Evolutionary conservation across 30 jellyfish, hydroid and myxozoan species (phyloP), one percentile per base, ranked within the genome.

Genomic region (Aurelia sp.): DNA sequence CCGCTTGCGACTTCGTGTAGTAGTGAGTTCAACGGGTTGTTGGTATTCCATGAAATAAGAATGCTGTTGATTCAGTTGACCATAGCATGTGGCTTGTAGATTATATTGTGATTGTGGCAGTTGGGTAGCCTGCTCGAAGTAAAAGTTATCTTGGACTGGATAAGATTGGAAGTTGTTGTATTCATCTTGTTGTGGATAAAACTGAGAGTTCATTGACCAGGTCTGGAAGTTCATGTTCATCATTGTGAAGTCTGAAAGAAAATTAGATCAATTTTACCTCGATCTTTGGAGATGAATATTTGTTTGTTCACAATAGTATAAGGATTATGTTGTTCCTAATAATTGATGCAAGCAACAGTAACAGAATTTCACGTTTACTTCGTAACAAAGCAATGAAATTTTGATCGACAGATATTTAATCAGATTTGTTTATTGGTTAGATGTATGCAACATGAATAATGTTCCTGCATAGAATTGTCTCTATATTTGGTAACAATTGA

Each of bases 151-250:
- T 22, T 47, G 93, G n/a, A 52, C 69, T 20, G 78, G 87, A 18
- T 12, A 17, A 9, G 47, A 10, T 50, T 72, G 73, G 66, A 55
- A 73, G 15, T 41, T 71, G 57, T 74, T 37, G 69, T 19, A 37
- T 63, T 62, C 65, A 12, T 67, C 31, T 21, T 72, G 86, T 33
- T 60, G 78, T 51, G 64, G 66, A 78, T 41, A 31, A 30, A 37
- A 16, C 13, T 50, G 62, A 30, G 12, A 19, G 27, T 84, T 60
- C 75, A 73, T 64, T 47, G 73, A 21, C 93, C 93, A 84, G 12
- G 12, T 65, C n/a, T 62, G 87, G 52, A 48, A 63, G 33, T 35
- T 70, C 60, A 59, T 47, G 82, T 84, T 62, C 93, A 84, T 84
- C 93, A 71, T 79, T 11, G 73, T 59, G 33, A 59, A 4, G 69